A percentile compares a stretch with the other conserved stretches of the same genome.
Evolutionary conservation across 2,888 invertebrate species (phyloP).

Genomic region (Sericinus montela): DNA sequence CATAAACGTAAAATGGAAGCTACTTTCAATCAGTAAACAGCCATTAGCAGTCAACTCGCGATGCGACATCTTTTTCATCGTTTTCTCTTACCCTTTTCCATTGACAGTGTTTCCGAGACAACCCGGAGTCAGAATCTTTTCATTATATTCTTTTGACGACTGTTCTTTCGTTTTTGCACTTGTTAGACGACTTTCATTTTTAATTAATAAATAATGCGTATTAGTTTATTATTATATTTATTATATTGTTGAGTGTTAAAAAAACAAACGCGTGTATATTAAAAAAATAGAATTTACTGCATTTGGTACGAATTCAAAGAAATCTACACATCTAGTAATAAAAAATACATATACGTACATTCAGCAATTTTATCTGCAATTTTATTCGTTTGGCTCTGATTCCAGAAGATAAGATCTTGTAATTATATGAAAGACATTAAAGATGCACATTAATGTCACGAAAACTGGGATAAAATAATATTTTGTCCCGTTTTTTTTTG

Average conservation of each 20-base stretch:
- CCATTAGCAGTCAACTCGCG: neutral
- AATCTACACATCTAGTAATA: too few species aligned
- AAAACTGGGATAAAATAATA: neutral
- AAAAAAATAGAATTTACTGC: too few species aligned
- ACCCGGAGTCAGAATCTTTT: slow-evolving; percentile 4
- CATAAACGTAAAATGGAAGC: too few species aligned
- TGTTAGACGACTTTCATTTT: neutral
- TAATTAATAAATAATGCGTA: too few species aligned
- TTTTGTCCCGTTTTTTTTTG: too few species aligned
- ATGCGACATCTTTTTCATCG: neutral
- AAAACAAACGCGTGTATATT: too few species aligned
- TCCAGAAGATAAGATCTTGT: slow-evolving; percentile 8
- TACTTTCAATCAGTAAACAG: slow-evolving; percentile 11
- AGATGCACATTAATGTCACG: too few species aligned
- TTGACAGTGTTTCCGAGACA: slow-evolving; percentile 2
- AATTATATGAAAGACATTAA: slow-evolving; percentile 3
- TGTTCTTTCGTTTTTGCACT: slow-evolving; percentile 4
- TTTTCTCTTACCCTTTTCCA: slow-evolving; percentile 5
- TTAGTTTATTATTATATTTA: too few species aligned
- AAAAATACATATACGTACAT: too few species aligned
- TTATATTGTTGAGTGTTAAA: too few species aligned
- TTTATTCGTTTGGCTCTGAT: slow-evolving; percentile 5
- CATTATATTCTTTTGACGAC: slow-evolving; percentile 11
- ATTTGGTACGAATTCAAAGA: too few species aligned
- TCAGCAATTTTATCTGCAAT: slow-evolving; percentile 6